Conservation (phyloP, 92 coral and sea anemone species). For the Muricea muricata region DNA sequence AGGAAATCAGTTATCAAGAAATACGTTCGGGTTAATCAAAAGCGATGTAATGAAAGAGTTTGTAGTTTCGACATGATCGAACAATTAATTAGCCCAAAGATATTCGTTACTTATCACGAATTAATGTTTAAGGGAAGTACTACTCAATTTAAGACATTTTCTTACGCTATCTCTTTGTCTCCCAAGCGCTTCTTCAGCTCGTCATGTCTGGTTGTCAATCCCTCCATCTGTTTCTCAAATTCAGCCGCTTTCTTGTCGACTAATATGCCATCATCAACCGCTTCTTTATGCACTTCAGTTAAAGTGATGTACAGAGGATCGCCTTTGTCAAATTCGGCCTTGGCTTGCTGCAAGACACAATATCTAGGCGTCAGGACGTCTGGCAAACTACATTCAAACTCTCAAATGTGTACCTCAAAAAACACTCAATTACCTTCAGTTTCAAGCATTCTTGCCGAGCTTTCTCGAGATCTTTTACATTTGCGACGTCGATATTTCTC, state of each 20-base stretch:
- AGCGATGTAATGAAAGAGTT: no score
- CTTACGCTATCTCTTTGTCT: slow-evolving; percentile 25
- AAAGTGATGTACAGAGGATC: slow-evolving; percentile 4
- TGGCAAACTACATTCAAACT: no score
- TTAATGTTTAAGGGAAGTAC: no score
- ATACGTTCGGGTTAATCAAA: no score
- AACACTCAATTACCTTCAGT: slow-evolving; percentile 15
- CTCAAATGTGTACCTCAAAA: no score
- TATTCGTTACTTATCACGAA: no score
- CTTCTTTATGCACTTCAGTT: slow-evolving; percentile 30
- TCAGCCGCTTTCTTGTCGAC: slow-evolving; percentile 31
- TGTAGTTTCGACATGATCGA: no score
- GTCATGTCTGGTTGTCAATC: slow-evolving; percentile 20
- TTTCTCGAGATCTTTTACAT: slow-evolving; percentile 19
- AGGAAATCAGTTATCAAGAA: neutral
- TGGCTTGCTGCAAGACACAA: slow-evolving; percentile 16
- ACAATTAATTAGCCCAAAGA: no score
- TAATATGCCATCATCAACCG: slow-evolving; percentile 19
- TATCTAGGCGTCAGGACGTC: no score
- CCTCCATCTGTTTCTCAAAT: slow-evolving; percentile 12
- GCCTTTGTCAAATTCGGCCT: slow-evolving; percentile 11
- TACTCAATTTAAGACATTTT: neutral
- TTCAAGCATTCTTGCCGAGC: slow-evolving; percentile 14
- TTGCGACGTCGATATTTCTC: slow-evolving; percentile 11
- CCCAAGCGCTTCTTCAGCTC: slow-evolving; percentile 19